These are phyloP conservation scores for Planococcus citri DNA, from an alignment of 1,140 invertebrate genomes.

Conservation along the genomic window DNA sequence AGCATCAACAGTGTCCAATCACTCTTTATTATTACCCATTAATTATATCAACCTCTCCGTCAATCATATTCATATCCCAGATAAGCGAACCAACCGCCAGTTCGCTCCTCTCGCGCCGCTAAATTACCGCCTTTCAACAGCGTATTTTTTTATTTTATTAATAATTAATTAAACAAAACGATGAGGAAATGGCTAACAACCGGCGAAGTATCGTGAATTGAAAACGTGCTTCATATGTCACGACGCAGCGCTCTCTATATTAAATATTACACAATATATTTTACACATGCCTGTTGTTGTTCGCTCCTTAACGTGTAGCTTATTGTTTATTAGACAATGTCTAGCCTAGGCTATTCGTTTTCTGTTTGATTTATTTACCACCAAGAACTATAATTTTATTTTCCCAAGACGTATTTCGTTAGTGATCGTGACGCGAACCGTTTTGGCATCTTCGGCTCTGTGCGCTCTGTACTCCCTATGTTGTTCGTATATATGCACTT, in stretches of 20 bases:
- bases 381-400: conserved; percentile 14
- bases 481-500: conserved; percentile 2
- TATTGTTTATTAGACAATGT: conserved; percentile 19
- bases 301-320: conserved; percentile 12
- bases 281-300: neutral
- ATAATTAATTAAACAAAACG: conserved; percentile 19
- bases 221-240: conserved; percentile 17
- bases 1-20: no score
- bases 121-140: conserved; percentile 15
- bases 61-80: neutral
- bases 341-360: conserved; percentile 11
- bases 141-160: conserved; percentile 12
- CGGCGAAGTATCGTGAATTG: conserved; percentile 15
- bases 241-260: conserved; percentile 15
- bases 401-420: conserved; percentile 16
- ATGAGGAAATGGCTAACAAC: conserved; percentile 10
- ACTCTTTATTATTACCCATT: conserved; percentile 17
- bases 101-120: neutral
- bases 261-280: conserved; percentile 21
- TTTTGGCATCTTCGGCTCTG: conserved; percentile 5
- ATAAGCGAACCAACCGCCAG: no score
- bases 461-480: no score
- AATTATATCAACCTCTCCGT: conserved; percentile 8
- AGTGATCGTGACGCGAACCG: conserved; percentile 13
- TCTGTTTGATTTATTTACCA: conserved; percentile 19